Evolutionary conservation across 2,888 invertebrate species (phyloP).

Genomic region (Drosophila heteroneura): DNA sequence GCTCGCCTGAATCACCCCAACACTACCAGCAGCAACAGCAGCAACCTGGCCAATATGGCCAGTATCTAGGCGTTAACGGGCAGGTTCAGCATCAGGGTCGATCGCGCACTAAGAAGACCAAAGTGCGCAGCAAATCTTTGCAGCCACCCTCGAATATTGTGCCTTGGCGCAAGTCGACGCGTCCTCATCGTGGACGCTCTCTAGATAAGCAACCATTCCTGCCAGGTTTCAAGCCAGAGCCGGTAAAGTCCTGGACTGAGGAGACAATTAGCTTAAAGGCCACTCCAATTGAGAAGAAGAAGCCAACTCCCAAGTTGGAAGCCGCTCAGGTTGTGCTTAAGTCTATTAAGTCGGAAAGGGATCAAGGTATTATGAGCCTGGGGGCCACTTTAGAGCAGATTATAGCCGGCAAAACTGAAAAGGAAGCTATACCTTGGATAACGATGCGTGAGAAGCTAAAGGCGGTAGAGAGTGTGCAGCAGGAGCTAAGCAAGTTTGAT

Average conservation of each 20-base stretch:
- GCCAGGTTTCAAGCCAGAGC: conserved; percentile 84
- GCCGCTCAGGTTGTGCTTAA: conserved; percentile 85
- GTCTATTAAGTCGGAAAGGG: conserved; percentile 86
- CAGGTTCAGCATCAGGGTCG: conserved; percentile 81
- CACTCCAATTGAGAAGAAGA: conserved; percentile 86
- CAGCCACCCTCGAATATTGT: conserved; percentile 83
- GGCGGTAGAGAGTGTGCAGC: conserved; percentile 84
- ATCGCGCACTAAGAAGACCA: conserved; percentile 81
- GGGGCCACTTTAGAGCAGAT: conserved; percentile 84
- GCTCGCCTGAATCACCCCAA: conserved; percentile 82
- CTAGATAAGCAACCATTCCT: conserved; percentile 85
- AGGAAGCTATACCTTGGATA: conserved; percentile 84
- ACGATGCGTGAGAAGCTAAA: conserved; percentile 84
- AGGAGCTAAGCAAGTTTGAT: conserved; percentile 84
- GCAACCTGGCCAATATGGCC: conserved; percentile 71
- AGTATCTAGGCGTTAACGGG: conserved; percentile 78
- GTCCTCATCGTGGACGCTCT: conserved; percentile 85
- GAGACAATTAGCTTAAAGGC: conserved; percentile 88
- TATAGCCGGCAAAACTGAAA: conserved; percentile 83
- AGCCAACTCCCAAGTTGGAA: conserved; percentile 86
- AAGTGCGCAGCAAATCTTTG: conserved; percentile 84
- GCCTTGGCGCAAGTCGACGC: conserved; percentile 84
- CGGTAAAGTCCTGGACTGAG: conserved; percentile 88
- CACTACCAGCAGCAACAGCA: conserved; percentile 59
- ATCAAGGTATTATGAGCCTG: conserved; percentile 84